A percentile compares a stretch with the other conserved stretches of the same genome.
phyloP scores from a whole-genome alignment of 2,888 invertebrate genomes.

The Sipha maydis region DNA sequence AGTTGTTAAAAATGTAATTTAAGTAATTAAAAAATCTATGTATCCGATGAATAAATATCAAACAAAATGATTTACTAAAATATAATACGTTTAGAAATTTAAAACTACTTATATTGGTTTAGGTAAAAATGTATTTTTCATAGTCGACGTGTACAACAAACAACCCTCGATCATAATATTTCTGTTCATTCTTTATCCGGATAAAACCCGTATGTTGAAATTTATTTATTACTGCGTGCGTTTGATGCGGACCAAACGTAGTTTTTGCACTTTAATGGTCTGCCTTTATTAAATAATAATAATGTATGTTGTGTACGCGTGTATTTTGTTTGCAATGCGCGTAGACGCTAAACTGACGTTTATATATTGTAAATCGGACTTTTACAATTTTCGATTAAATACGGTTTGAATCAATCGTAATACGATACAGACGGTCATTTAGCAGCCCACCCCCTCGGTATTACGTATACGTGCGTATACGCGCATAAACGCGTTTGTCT shows the following conservation, averaged over 20 bases:
- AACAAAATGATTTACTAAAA: too few species aligned
- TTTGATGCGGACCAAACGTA: background rate
- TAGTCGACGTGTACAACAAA: too few species aligned
- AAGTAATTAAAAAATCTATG: too few species aligned
- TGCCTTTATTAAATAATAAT: background rate
- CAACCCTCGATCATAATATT: too few species aligned
- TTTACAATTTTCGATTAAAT: background rate
- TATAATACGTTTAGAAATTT: too few species aligned
- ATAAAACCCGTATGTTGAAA: background rate
- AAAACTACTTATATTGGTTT: too few species aligned
- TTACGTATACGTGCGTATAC: too few species aligned
- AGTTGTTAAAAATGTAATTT: too few species aligned
- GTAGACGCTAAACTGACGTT: background rate
- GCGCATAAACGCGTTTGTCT: background rate
- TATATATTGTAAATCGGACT: background rate
- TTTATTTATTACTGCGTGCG: background rate
- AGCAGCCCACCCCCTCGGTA: background rate
- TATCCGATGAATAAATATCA: too few species aligned
- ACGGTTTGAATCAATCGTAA: conserved; percentile 1
- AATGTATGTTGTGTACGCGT: background rate
- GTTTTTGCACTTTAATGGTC: background rate
- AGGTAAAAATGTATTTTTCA: too few species aligned
- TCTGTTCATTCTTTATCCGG: too few species aligned
- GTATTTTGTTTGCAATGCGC: background rate
- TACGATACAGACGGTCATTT: background rate